Evolutionary conservation across 2,888 invertebrate species (phyloP).

Genomic region (Harmothoe impar): DNA sequence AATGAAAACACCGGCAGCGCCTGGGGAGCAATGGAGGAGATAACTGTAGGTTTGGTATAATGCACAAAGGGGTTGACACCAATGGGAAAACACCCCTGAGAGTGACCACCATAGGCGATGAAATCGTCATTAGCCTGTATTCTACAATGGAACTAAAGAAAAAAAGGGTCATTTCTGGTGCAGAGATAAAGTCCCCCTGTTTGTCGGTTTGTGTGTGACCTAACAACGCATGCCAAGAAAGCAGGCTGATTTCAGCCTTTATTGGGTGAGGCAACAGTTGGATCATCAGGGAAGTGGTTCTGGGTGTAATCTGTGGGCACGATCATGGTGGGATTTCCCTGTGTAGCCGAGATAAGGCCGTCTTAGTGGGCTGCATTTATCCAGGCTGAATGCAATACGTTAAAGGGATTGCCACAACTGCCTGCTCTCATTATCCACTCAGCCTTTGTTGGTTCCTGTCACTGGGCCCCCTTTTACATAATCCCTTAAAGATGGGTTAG

Average conservation of each 20-base stretch:
- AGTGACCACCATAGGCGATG: background rate
- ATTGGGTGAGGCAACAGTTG: background rate
- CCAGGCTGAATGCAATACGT: background rate
- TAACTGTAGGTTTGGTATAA: background rate
- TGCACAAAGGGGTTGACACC: background rate
- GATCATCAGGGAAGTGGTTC: background rate
- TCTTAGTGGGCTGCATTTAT: conserved; percentile 3
- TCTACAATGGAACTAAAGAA: background rate
- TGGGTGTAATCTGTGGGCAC: background rate
- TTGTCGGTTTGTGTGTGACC: background rate
- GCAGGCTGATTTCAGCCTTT: background rate
- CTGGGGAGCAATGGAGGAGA: background rate
- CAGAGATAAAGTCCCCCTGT: background rate
- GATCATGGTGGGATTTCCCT: background rate
- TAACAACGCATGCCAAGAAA: background rate
- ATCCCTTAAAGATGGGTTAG: too few species aligned
- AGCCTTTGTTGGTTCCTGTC: background rate
- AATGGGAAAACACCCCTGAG: background rate
- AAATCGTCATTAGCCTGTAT: background rate
- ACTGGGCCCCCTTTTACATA: background rate
- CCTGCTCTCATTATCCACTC: background rate
- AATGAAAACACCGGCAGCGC: conserved; percentile 16
- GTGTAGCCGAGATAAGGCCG: background rate
- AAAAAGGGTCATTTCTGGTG: background rate
- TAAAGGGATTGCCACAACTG: background rate